Base-by-base conservation (phyloP, 2,888 invertebrate species). In the Mythimna pallens region DNA sequence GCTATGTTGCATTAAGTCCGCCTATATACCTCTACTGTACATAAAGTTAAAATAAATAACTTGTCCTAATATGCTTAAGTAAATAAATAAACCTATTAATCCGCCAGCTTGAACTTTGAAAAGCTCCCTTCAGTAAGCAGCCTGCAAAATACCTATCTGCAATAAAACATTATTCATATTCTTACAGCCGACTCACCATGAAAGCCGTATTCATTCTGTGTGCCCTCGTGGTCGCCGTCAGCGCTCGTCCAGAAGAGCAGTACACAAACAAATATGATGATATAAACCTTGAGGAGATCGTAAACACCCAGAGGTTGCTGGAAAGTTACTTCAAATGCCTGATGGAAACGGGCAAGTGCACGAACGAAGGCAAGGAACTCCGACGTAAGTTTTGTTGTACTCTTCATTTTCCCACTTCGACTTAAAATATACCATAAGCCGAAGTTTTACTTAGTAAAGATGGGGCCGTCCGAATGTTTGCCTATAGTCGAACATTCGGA, bases 261-360 rank as follows among this genome's bases (percentile, higher is more conserved):
- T 91, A 98, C 89, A 97, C 97, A 5, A 10, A 9, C 40, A 69
- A 50, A 20, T 84, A 65, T 4, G 84, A 86, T 63, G 9, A 9
- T 22, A 8, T 80, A 0, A 95, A 96, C 63, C 96, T 97, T 83
- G 97, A 96, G 81, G 97, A 97, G 89, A 96, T 97, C 87, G 89
- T 98, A 97, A 65, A 94, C 96, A 86, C 97, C 90, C 96, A 97
- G 8, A 96, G 97, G 57, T 92, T 98, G 47, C 92, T 98, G 10
- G 92, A 95, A 57, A 97, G 97, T 71, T 98, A 98, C 88, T 89
- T 97, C 66, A 97, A 97, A 66, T 98, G 98, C 81, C 88, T 97
- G 59, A 92, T 98, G 78, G 97, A 96, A 0, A 88, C 93, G 76
- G 97, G 97, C 58, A 91, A 84, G 67, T 98, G 98, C 90, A 97